These are phyloP conservation scores for Yponomeuta sedellus DNA, from an alignment of 2,888 invertebrate genomes.

Conservation along the genomic window DNA sequence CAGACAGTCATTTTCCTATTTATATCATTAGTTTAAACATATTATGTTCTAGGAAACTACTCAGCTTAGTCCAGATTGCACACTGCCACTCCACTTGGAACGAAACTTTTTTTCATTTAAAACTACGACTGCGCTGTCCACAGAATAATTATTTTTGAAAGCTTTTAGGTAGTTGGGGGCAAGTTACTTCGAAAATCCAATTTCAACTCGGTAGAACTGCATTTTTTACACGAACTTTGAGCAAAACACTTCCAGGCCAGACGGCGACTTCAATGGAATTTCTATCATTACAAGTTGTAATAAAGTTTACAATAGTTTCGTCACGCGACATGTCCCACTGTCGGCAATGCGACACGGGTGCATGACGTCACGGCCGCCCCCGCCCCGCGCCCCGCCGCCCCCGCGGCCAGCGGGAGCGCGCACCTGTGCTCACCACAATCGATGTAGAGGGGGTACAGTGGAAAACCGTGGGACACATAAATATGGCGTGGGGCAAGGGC, in stretches of 20 bases:
- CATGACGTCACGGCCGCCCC: slow-evolving; percentile 41
- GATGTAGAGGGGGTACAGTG: neutral
- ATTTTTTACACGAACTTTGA: neutral
- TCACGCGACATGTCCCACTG: slow-evolving; percentile 17
- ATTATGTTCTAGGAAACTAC: neutral
- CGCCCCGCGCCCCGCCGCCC: slow-evolving; percentile 11
- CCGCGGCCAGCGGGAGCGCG: neutral
- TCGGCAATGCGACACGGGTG: slow-evolving; percentile 51
- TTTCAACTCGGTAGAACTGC: neutral
- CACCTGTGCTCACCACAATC: slow-evolving; percentile 10
- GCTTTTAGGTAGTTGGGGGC: neutral
- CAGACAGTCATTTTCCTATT: too few species aligned
- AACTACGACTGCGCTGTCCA: neutral
- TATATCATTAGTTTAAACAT: neutral
- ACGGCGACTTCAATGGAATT: neutral
- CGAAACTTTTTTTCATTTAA: neutral
- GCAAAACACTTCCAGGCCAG: neutral
- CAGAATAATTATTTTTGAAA: neutral
- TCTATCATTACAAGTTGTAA: neutral
- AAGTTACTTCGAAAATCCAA: neutral
- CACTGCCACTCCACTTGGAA: neutral
- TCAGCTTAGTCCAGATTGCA: neutral
- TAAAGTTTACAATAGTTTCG: slow-evolving; percentile 3
- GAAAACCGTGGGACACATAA: too few species aligned
- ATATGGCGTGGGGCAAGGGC: too few species aligned